Base-by-base conservation (phyloP, 2,797 vertebrate genomes). In the Pampus argenteus region DNA sequence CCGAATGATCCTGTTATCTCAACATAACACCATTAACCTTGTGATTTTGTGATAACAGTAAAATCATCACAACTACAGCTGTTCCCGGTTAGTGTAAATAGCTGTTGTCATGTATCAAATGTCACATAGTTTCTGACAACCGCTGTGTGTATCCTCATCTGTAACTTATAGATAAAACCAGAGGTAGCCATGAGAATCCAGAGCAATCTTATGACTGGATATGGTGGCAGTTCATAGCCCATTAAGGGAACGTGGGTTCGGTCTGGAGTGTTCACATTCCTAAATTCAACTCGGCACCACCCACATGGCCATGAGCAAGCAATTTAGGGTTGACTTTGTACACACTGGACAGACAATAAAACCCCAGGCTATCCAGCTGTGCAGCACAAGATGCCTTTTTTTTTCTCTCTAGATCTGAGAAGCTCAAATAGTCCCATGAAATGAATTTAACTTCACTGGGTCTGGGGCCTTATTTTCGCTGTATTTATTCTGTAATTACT, bases 281-380 rank as follows among this genome's bases (percentile, higher is more conserved):
- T 68, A 62, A 64, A 77, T 70, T 45, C 22, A 36, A 28, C 54
- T 45, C 34, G 13, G 28, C 31, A 62, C 26, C 20, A 36, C 62
- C 59, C 34, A 54, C 29, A 59, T 36, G 4, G 11, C 42, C 50
- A 20, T 20, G 6, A 76, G 29, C 8, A 34, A 50, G 36, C 9
- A 44, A 59, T 36, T 23, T 13, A 5, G 14, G 9, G 26, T 6
- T 83, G 54, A 83, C 61, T 58, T 66, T 50, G n/a, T 54, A 23
- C 22, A 36, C 18, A 40, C 47, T 52, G 9, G 2, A 54, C 34
- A 75, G 18, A 61, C 64, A 66, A n/a, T 40, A 34, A 67, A 45
- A 15, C 56, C 48, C 31, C 25, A 66, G 68, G 64, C 54, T 54
- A 22, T 8, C 20, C 60, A 72, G 68, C 61, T 78, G 70, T 69